These are phyloP conservation scores for Daubentonia madagascariensis DNA, from an alignment of 2,113 vertebrate species.

Conservation along the genomic window DNA sequence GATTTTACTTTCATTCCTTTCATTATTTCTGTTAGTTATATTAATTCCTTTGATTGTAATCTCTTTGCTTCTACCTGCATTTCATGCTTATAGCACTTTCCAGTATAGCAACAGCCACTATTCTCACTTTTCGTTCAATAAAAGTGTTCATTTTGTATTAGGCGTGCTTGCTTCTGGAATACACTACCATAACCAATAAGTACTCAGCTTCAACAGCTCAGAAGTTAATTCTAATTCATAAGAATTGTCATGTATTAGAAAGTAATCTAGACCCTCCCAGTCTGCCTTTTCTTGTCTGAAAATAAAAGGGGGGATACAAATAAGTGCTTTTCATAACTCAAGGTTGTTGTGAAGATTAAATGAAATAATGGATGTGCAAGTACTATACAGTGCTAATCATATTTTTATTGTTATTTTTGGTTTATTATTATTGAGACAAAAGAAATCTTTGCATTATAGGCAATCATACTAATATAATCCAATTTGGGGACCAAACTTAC, in stretches of 20 bases:
- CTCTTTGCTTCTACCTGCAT: neutral
- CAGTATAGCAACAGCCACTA: neutral
- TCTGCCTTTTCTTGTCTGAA: neutral
- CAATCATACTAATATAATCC: neutral
- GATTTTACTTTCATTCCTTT: neutral
- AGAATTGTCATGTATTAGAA: neutral
- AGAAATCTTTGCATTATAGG: neutral
- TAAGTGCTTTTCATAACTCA: neutral
- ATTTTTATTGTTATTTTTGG: neutral
- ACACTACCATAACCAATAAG: neutral
- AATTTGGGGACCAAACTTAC: neutral
- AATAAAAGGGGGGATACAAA: neutral
- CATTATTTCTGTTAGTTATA: neutral
- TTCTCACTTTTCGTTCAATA: neutral
- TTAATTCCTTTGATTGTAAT: neutral
- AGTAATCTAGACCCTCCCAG: neutral
- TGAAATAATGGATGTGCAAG: neutral
- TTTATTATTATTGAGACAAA: neutral
- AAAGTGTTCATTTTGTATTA: neutral
- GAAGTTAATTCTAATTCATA: neutral
- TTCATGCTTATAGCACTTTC: neutral
- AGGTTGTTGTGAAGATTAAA: neutral
- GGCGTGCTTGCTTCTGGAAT: neutral
- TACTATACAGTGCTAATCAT: neutral
- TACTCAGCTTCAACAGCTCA: neutral